Conservation (phyloP, 2,797 vertebrate species). For the Premnoplex brunnescens region DNA sequence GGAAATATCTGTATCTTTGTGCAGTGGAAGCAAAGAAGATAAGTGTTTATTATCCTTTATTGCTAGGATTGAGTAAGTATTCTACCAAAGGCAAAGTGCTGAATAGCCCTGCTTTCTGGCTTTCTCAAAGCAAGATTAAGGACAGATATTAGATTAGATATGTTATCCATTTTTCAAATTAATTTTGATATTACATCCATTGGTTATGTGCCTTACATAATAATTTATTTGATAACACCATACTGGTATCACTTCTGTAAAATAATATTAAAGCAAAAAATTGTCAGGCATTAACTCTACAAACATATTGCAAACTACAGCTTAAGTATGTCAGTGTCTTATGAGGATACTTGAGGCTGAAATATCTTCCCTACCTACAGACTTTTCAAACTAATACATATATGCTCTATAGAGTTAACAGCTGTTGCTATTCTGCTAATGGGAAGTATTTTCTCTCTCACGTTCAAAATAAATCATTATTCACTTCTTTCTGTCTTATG, state of each 20-base stretch:
- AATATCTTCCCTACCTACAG: constrained; percentile 7
- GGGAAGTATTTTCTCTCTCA: constrained; percentile 27
- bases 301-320: neutral
- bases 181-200: neutral
- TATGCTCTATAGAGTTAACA: neutral
- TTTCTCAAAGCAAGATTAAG: neutral
- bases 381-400: neutral
- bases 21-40: neutral
- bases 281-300: neutral
- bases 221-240: neutral
- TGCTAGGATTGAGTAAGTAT: neutral
- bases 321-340: neutral
- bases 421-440: constrained; percentile 15
- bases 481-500: neutral
- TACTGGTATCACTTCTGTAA: neutral
- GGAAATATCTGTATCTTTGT: neutral
- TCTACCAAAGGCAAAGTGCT: neutral
- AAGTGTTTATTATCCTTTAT: neutral
- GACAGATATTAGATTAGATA: neutral
- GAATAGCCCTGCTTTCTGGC: neutral
- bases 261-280: neutral
- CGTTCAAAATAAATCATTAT: constrained; percentile 9
- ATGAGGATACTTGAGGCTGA: constrained; percentile 7
- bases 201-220: neutral
- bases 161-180: neutral